Base-by-base conservation (phyloP, 2,797 vertebrate genomes). In the Euthynnus affinis region DNA sequence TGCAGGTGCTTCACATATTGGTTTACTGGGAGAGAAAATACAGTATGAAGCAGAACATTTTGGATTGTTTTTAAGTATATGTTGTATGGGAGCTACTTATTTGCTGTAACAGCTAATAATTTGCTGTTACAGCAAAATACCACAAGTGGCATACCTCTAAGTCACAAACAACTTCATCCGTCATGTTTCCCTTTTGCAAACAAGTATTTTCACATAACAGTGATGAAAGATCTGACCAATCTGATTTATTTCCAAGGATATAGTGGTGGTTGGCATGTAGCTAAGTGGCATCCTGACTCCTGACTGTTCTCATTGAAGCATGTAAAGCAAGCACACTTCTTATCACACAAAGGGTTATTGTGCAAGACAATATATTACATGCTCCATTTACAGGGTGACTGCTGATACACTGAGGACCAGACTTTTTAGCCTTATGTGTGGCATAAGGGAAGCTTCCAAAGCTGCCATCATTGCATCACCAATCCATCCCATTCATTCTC, bases 261-360 rank as follows among this genome's bases (percentile, higher is more conserved):
- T 95, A 80, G 66, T 95, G 85, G 86, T 91, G 86, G 96, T 96
- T 66, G 96, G 96, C 59, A 85, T 92, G 5, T 95, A 96, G 81
- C 96, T 95, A 42, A 96, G 96, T 71, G 94, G 96, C 13, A 95
- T 96, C 90, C 95, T 95, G 87, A 93, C 94, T 78, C 44, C 94
- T 95, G 83, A 95, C 95, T 85, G 64, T 80, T 82, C 92, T 93
- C 79, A 95, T 92, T 87, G 94, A 96, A 93, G 94, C 71, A 95
- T 78, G 80, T 63, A 74, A 78, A 70, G 44, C 69, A 89, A 81
- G 95, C 95, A 37, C 84, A 94, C 66, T 93, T 96, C 83, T 94
- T 97, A 90, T 96, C 96, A 78, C 93, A 96, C 91, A 90, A 94
- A 82, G 80, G 93, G 89, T 95, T 95, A 96, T 94, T 93, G 89